A percentile compares a stretch with the other conserved stretches of the same genome.
Evolutionary conservation across 2,888 invertebrate species (phyloP).

Genomic region (Congeria kusceri): DNA sequence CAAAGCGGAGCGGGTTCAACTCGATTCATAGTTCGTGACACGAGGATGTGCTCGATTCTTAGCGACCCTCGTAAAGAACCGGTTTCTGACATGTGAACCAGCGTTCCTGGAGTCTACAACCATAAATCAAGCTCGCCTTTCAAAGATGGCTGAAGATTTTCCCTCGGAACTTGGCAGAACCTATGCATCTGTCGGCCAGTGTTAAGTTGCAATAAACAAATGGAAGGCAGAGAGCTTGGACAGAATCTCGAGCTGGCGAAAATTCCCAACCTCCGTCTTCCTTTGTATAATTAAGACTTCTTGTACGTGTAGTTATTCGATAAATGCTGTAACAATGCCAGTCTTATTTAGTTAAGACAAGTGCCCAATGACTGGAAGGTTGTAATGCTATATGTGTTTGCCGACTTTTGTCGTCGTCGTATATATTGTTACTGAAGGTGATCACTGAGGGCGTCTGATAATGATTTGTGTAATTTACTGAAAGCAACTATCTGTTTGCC

Average conservation of each 20-base stretch:
- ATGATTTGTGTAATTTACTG: too few species aligned
- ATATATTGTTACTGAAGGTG: too few species aligned
- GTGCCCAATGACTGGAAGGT: too few species aligned
- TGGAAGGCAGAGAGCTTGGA: too few species aligned
- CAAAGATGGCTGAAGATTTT: constrained; percentile 64
- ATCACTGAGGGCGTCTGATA: too few species aligned
- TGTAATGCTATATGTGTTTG: too few species aligned
- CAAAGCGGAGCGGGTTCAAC: neutral
- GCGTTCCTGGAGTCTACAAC: constrained; percentile 46
- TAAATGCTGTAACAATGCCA: too few species aligned
- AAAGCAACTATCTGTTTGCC: too few species aligned
- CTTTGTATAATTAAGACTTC: neutral
- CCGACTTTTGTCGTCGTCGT: too few species aligned
- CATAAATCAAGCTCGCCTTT: constrained; percentile 65
- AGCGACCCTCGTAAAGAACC: constrained; percentile 54
- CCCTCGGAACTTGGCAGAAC: constrained; percentile 58
- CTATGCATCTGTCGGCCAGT: constrained; percentile 56
- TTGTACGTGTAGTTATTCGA: too few species aligned
- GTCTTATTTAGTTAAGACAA: too few species aligned
- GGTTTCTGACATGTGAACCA: constrained; percentile 55
- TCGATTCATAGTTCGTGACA: constrained; percentile 57
- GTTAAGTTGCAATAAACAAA: constrained; percentile 29
- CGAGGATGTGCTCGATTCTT: constrained; percentile 46
- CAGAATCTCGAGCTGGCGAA: neutral
- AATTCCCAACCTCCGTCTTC: neutral